phyloP scores from a whole-genome alignment of 2,797 vertebrate genomes.

The Holocentrus rufus region DNA sequence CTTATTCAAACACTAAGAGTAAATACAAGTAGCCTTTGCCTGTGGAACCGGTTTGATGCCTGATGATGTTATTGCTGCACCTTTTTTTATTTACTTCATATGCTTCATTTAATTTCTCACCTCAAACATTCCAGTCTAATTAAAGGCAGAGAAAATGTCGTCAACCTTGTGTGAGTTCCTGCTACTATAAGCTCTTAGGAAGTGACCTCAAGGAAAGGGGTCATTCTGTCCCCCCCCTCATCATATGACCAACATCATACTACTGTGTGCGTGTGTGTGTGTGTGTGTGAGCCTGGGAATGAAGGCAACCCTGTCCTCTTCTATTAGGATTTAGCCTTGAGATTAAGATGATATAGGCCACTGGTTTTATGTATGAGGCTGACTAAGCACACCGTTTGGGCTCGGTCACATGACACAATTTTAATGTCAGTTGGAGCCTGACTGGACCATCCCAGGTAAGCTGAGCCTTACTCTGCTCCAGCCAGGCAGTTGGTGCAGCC shows the following conservation, averaged over 20 bases:
- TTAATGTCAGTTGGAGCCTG: too few relatives aligned
- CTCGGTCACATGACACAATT: too few relatives aligned
- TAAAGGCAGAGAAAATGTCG: constrained; percentile 2
- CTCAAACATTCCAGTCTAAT: constrained; percentile 3
- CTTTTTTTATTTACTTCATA: too few relatives aligned
- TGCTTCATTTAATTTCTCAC: too few relatives aligned
- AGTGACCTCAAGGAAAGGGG: constrained; percentile 22
- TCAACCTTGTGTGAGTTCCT: constrained; percentile 8
- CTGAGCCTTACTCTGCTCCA: too few relatives aligned
- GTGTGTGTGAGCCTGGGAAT: constrained; percentile 37
- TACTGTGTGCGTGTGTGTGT: constrained; percentile 26
- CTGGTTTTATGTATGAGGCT: neutral
- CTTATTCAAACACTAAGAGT: too few relatives aligned
- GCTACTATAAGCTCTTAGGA: constrained; percentile 24
- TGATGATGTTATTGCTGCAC: too few relatives aligned
- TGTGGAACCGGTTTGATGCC: too few relatives aligned
- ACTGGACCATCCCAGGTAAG: too few relatives aligned
- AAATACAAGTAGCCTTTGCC: too few relatives aligned
- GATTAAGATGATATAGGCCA: neutral
- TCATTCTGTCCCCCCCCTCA: constrained; percentile 30
- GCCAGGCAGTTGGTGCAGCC: too few relatives aligned
- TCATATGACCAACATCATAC: constrained; percentile 62
- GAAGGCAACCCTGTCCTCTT: constrained; percentile 35
- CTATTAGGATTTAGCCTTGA: constrained; percentile 4
- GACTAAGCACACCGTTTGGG: too few relatives aligned